Evolutionary conservation across 2,113 vertebrate species (phyloP), one percentile per base, ranked within the genome.

Genomic region (Dromiciops gliroides): DNA sequence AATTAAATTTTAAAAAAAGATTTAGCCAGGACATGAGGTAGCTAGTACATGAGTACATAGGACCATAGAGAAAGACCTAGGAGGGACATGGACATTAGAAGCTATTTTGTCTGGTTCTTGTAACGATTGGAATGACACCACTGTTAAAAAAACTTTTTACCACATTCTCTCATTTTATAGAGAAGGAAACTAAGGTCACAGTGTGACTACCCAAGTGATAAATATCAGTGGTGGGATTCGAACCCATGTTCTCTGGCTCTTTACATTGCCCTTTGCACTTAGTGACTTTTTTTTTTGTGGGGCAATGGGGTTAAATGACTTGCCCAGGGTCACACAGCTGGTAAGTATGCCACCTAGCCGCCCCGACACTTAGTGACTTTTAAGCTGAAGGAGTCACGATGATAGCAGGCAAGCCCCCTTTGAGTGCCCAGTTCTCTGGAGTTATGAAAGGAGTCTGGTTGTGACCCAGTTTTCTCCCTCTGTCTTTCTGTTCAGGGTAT

Each of bases 401-500:
- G 16, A 83, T 44, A 83, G 67, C n/a, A 23, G 67, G 44, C 60
- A n/a, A 56, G 24, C 14, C 37, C 60, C 24, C 56, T 12, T 16
- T 67, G 60, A 37, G 60, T 14, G 60, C 60, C 60, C 60, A 23
- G 0, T 4, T 83, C 67, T 44, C 16, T 22, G n/a, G 16, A 8
- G 67, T n/a, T 75, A 44, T 19, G 37, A 44, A n/a, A 28, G 53
- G 26, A 24, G 1, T 19, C 47, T 14, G 51, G 0, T 37, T 2
- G 5, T 52, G 26, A 83, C 67, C n/a, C 90, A 1, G 37, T 44
- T 9, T 0, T 3, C 92, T 95, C 3, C 92, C 37, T n/a, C 1
- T 92, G 47, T 5, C 28, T 51, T 89, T 44, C 88, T 90, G 24
- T 92, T 2, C 96, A 99, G 99, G 98, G 98, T 99, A 93, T 99